Base-by-base conservation (phyloP, 2,888 invertebrate species). In the Loripinus fragilis region DNA sequence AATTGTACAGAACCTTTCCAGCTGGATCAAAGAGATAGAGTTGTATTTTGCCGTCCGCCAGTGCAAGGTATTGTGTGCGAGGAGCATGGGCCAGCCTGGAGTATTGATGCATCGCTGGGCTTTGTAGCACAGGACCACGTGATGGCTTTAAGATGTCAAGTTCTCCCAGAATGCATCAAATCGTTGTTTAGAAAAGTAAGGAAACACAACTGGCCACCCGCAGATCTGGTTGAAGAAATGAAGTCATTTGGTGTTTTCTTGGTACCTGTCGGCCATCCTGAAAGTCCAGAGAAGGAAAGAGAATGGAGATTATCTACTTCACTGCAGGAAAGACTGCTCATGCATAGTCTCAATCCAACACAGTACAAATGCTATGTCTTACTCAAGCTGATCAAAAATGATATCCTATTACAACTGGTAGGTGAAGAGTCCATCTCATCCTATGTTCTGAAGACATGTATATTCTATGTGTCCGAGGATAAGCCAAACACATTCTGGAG, bases 201-300 rank as follows among this genome's bases (percentile, higher is more conserved):
- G 25, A 12, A 60, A 23, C 20, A 3, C 25, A 60, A 60, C 60
- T 66, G 2, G 73, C 48, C 69, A 68, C 73, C 20, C 50, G 41
- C 66, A 74, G 60, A 64, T 5, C 28, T 23, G 28, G 28, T 20
- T 23, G 28, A 55, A 23, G 33, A 55, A 48, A 23, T n/a, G 25
- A 25, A 69, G 52, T 2, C 7, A 66, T 35, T n/a, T n/a, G 30
- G 30, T 33, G 12, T 17, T n/a, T 55, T 71, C 3, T 30, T 55
- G 7, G 48, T 60, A 15, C 64, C 42, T 10, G 25, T n/a, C 20
- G 41, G 60, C 17, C 60, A 33, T 33, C 41, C 71, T 15, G 1
- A 20, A 17, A 33, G 23, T 28, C 0, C 17, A 17, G 33, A 70
- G n/a, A 17, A 50, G 30, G 7, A 71, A 10, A 15, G 17, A 38